These are phyloP conservation scores for Agonum fuliginosum DNA, from an alignment of 2,888 invertebrate genomes.

Conservation along the genomic window DNA sequence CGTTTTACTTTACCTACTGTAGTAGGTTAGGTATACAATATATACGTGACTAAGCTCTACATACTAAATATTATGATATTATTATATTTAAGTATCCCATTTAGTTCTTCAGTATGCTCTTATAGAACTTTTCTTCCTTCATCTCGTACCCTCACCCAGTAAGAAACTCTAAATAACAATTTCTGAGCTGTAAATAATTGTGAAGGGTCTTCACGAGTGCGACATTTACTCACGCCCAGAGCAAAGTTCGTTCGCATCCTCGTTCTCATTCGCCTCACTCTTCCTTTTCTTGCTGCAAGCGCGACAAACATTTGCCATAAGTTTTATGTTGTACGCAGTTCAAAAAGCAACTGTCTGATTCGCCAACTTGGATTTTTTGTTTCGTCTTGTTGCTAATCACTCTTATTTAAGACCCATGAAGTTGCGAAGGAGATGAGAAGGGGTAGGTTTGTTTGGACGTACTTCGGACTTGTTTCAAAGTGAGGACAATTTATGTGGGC, in stretches of 20 bases:
- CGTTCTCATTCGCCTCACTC: slow-evolving; percentile 9
- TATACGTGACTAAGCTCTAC: too few species aligned
- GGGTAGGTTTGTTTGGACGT: not conserved
- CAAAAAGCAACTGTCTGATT: slow-evolving; percentile 19
- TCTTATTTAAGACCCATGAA: slow-evolving; percentile 41
- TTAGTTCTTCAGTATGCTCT: not conserved
- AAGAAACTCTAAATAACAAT: slow-evolving; percentile 57
- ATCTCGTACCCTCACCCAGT: not conserved
- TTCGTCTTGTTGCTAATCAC: slow-evolving; percentile 46
- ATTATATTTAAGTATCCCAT: not conserved
- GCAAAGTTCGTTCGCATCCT: slow-evolving; percentile 48
- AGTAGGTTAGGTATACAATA: too few species aligned
- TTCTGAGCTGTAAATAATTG: slow-evolving; percentile 55
- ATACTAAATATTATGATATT: too few species aligned
- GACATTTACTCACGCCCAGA: slow-evolving; percentile 53
- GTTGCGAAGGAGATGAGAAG: too few species aligned
- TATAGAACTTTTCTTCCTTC: not conserved
- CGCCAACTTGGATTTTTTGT: slow-evolving; percentile 23
- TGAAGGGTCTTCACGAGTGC: slow-evolving; percentile 11
- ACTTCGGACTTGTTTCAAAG: slow-evolving; percentile 8
- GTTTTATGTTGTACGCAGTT: slow-evolving; percentile 40
- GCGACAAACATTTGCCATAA: slow-evolving; percentile 56
- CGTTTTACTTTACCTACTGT: too few species aligned
- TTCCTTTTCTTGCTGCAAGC: slow-evolving; percentile 33
- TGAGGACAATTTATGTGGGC: not conserved